A percentile compares a stretch with the other conserved stretches of the same genome.
phyloP scores from a whole-genome alignment of 1,140 invertebrate genomes.

The Bactericera cockerelli region DNA sequence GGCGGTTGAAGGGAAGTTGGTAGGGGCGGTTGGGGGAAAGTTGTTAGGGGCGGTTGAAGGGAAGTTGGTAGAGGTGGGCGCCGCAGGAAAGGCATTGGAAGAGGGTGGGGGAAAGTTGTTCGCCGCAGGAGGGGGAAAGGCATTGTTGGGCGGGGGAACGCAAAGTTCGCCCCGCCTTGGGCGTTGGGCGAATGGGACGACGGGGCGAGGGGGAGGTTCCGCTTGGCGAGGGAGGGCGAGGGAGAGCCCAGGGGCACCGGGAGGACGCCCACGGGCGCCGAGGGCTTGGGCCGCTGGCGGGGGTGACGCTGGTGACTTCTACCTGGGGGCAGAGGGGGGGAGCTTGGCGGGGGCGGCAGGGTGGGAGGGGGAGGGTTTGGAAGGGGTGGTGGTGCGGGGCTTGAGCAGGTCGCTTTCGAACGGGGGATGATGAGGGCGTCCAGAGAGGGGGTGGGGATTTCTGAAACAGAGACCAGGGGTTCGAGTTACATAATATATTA shows the following conservation, averaged over 20 bases:
- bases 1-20: too few relatives aligned
- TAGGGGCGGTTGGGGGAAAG: too few relatives aligned
- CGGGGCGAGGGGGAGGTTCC: not conserved
- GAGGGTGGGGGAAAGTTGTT: too few relatives aligned
- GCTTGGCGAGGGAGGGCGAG: slow-evolving; percentile 12
- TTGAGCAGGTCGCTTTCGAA: slow-evolving; percentile 46
- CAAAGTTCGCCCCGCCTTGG: not conserved
- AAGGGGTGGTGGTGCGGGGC: slow-evolving; percentile 36
- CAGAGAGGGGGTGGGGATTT: slow-evolving; percentile 46
- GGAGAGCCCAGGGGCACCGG: slow-evolving; percentile 17
- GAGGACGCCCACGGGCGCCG: slow-evolving; percentile 36
- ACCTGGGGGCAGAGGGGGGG: slow-evolving; percentile 31
- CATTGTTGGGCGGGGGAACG: slow-evolving; percentile 1
- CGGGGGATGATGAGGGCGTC: slow-evolving; percentile 45
- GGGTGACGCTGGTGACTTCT: slow-evolving; percentile 65
- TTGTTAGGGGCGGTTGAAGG: too few relatives aligned
- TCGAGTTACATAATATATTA: too few relatives aligned
- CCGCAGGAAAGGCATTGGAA: too few relatives aligned
- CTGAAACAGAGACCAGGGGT: slow-evolving; percentile 33
- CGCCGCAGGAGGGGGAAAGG: not conserved
- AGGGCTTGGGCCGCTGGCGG: slow-evolving; percentile 72
- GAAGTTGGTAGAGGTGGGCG: too few relatives aligned
- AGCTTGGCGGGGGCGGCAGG: slow-evolving; percentile 18
- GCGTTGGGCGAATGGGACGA: slow-evolving; percentile 7
- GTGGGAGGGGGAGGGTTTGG: slow-evolving; percentile 37